phyloP scores from a whole-genome alignment of 2,113 vertebrate genomes.

The Regulus satrapa region DNA sequence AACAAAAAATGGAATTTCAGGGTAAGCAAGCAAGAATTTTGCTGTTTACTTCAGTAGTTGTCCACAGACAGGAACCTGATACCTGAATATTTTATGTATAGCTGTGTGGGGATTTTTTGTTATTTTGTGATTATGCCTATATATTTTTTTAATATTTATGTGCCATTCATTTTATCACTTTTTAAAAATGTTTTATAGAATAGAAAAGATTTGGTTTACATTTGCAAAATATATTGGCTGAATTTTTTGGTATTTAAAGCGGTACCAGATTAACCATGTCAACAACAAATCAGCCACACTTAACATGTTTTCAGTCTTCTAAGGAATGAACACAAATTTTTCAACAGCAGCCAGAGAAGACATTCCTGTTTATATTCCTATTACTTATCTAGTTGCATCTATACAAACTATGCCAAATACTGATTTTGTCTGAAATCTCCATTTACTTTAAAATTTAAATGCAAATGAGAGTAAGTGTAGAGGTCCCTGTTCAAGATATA shows the following conservation, averaged over 20 bases:
- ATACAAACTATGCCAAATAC: background rate
- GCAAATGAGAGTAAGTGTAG: background rate
- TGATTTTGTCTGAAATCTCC: background rate
- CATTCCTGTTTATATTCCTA: background rate
- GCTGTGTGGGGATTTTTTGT: accelerated
- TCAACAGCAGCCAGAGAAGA: background rate
- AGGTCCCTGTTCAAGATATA: background rate
- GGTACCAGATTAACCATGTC: background rate
- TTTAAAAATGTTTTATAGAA: background rate
- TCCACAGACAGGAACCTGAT: background rate
- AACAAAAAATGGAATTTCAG: background rate
- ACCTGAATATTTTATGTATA: background rate
- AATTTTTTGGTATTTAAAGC: background rate
- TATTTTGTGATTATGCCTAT: background rate
- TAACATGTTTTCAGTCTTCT: background rate
- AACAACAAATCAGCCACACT: background rate
- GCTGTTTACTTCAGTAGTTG: background rate
- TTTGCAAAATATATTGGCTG: background rate
- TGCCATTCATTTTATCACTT: background rate
- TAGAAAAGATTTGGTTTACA: background rate
- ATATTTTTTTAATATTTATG: background rate
- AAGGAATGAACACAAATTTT: background rate
- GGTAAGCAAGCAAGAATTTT: background rate
- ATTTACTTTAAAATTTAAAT: background rate
- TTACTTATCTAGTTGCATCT: background rate